Percentiles rank a stretch among this genome's conserved stretches.
Evolutionary conservation across 2,113 vertebrate genomes (phyloP).

Genomic region (Psilopsiagon aymara): DNA sequence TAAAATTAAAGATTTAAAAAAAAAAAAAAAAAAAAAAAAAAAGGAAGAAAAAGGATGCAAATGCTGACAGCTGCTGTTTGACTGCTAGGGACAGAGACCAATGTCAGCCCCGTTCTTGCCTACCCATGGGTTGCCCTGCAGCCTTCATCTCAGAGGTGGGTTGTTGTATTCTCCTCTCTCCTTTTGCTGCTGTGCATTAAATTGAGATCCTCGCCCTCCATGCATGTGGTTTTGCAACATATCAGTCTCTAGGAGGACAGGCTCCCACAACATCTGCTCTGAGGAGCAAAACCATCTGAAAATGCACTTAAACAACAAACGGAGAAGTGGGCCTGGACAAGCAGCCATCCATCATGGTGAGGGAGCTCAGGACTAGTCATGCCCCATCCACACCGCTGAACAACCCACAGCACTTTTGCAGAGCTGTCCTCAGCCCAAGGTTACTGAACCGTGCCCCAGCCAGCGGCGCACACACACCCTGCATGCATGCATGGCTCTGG

Average conservation of each 20-base stretch:
- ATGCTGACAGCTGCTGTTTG: background rate
- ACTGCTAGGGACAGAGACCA: background rate
- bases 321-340: background rate
- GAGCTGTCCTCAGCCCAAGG: background rate
- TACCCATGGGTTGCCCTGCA: background rate
- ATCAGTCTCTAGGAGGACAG: background rate
- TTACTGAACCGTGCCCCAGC: accelerated
- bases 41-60: accelerated
- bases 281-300: background rate
- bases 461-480: too few species aligned
- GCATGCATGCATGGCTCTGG: accelerated
- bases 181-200: background rate
- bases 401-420: background rate
- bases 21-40: background rate
- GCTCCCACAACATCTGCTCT: background rate
- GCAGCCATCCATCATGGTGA: accelerated
- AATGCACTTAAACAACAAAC: accelerated
- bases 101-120: accelerated
- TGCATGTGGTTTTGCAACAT: accelerated
- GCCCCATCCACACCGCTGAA: accelerated
- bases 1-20: background rate
- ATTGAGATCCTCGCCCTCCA: background rate
- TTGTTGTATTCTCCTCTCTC: accelerated
- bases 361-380: accelerated
- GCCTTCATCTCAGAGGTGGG: background rate